Evolutionary conservation across 2,888 invertebrate genomes (phyloP).

Genomic region (Leptothorax acervorum): DNA sequence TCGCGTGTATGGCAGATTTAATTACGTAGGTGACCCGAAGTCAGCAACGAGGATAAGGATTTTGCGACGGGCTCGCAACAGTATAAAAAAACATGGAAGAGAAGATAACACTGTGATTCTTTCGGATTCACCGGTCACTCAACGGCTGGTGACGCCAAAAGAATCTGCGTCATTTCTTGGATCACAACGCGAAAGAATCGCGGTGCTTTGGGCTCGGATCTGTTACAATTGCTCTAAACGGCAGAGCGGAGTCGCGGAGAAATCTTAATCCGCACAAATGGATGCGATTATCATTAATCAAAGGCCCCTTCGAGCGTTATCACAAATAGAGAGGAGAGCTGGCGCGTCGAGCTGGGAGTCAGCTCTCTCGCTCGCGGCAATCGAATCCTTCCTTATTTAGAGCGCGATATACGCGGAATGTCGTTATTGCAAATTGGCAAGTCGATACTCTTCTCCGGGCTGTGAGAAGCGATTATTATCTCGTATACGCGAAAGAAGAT

Average conservation of each 20-base stretch:
- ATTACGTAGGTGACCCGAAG: constrained; percentile 24
- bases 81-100: constrained; percentile 60
- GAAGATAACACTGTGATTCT: constrained; percentile 62
- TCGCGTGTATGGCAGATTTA: constrained; percentile 53
- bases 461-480: constrained; percentile 19
- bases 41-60: constrained; percentile 47
- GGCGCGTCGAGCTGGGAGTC: constrained; percentile 55
- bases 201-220: constrained; percentile 67
- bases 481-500: constrained; percentile 11
- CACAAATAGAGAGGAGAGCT: constrained; percentile 68
- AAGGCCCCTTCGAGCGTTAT: constrained; percentile 72
- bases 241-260: constrained; percentile 56
- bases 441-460: constrained; percentile 43
- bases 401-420: constrained; percentile 40
- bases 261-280: constrained; percentile 62
- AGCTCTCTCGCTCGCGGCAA: constrained; percentile 62
- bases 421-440: constrained; percentile 59
- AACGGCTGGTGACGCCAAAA: constrained; percentile 2
- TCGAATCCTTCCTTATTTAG: constrained; percentile 54
- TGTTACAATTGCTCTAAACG: constrained; percentile 43
- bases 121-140: constrained; percentile 67
- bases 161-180: background rate
- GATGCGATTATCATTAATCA: constrained; percentile 63
- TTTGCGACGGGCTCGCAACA: constrained; percentile 61
- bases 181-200: constrained; percentile 33